A percentile compares a stretch with the other conserved stretches of the same genome.
Conservation (phyloP, 2,113 vertebrate species). For the Crotophaga sulcirostris region DNA sequence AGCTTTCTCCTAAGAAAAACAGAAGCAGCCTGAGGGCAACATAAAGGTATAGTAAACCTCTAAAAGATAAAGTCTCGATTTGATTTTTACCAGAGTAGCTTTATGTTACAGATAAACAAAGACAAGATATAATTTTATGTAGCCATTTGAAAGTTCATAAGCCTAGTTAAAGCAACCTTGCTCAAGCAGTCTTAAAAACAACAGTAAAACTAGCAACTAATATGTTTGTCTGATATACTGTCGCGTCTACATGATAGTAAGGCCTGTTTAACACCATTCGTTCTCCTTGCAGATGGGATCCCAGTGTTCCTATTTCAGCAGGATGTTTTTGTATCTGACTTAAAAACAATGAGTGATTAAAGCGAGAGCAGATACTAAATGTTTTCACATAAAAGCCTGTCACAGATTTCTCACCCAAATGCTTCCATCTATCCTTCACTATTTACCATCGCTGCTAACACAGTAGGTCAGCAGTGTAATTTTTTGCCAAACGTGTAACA, state of each 20-base stretch:
- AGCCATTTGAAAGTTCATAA: slow-evolving; percentile 5
- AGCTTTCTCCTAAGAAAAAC: neutral
- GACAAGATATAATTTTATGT: slow-evolving; percentile 30
- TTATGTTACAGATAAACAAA: slow-evolving; percentile 35
- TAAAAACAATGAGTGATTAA: slow-evolving; percentile 38
- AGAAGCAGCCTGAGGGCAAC: neutral
- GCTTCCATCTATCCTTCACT: neutral
- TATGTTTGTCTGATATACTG: neutral
- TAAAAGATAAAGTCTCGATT: slow-evolving; percentile 7
- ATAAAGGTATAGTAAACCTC: slow-evolving; percentile 28
- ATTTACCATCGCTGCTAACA: neutral
- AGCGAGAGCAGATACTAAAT: neutral
- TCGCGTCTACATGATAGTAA: neutral
- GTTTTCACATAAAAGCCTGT: slow-evolving; percentile 31
- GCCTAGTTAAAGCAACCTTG: slow-evolving; percentile 10
- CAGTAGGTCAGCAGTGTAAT: neutral
- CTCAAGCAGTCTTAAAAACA: slow-evolving; percentile 10
- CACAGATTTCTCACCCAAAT: slow-evolving; percentile 40
- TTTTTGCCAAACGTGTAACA: slow-evolving; percentile 4
- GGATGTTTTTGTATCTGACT: slow-evolving; percentile 41
- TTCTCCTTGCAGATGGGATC: slow-evolving; percentile 23
- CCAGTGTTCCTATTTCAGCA: slow-evolving; percentile 8
- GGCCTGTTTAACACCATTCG: neutral
- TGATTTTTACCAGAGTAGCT: slow-evolving; percentile 23
- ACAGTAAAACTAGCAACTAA: neutral